These are phyloP conservation scores for Microtus pennsylvanicus DNA, from an alignment of 2,113 vertebrate genomes.

Conservation along the genomic window DNA sequence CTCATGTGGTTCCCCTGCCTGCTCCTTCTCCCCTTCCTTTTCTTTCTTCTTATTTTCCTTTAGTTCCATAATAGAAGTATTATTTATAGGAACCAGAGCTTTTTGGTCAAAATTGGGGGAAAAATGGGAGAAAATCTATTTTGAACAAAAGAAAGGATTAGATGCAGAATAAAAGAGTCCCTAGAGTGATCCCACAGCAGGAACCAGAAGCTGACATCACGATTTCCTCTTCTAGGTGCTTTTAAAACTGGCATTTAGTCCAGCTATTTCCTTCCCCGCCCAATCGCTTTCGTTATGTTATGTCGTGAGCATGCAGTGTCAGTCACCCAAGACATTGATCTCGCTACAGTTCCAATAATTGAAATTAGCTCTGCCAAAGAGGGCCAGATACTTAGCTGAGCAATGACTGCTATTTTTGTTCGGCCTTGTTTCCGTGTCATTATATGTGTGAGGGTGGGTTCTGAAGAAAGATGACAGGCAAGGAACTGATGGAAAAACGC, in stretches of 20 bases:
- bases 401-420: not conserved
- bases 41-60: not conserved
- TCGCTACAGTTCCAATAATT: not conserved
- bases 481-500: not conserved
- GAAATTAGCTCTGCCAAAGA: not conserved
- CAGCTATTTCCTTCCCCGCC: not conserved
- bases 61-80: not conserved
- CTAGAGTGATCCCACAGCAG: rapidly evolving
- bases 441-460: not conserved
- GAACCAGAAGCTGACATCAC: not conserved
- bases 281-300: not conserved
- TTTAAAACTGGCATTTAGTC: not conserved
- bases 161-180: not conserved
- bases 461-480: not conserved
- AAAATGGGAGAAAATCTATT: not conserved
- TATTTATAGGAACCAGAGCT: not conserved
- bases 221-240: not conserved
- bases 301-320: not conserved
- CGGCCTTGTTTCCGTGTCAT: not conserved
- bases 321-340: not conserved
- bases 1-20: not conserved
- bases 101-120: not conserved
- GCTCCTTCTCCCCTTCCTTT: not conserved
- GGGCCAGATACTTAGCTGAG: too few species aligned
- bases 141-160: not conserved